Base-by-base conservation (phyloP, 2,113 vertebrate species). In the Stegostoma tigrinum region DNA sequence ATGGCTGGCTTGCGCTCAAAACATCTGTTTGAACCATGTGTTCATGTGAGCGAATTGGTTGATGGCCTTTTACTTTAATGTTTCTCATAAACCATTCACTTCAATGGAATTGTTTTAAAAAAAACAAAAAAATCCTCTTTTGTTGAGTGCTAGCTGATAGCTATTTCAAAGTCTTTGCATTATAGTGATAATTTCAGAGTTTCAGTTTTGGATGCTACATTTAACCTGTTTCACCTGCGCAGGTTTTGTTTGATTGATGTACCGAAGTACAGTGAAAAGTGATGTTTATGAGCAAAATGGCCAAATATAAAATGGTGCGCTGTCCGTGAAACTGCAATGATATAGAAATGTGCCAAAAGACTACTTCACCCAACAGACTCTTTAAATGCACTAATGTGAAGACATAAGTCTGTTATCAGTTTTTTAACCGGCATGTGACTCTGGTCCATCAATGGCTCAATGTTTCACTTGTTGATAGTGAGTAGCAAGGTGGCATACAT, bases 1-100 rank as follows among this genome's bases (percentile, higher is more conserved):
- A 95, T 95, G 94, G 68, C 94, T 95, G 67, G 67, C 68, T 95
- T 95, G 94, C 23, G 24, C 67, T 95, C 94, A 95, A 95, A 30
- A 95, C 38, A 75, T 72, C 68, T 48, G 68, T 95, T 52, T 52
- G 68, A 72, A 70, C 42, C 38, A 42, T 72, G 68, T 48, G 94
- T 95, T 72, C 94, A 95, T 75, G 94, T 72, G 68, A 95, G 67
- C 27, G 7, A 95, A 95, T 95, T 95, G 42, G 42, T 72, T 72
- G 66, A 42, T 45, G 68, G 42, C 24, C 67, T 72, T 95, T 95
- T 52, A 68, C 67, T 23, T 48, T 52, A 48, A 30, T 72, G 94
- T 72, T 95, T 42, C 42, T 27, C 68, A 48, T 48, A 95, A 70
- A 42, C 94, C 45, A 19, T 95, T 95, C 68, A 95, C 94, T 72